Conservation (phyloP, 1,140 invertebrate species). For the Dendrolimus kikuchii region DNA sequence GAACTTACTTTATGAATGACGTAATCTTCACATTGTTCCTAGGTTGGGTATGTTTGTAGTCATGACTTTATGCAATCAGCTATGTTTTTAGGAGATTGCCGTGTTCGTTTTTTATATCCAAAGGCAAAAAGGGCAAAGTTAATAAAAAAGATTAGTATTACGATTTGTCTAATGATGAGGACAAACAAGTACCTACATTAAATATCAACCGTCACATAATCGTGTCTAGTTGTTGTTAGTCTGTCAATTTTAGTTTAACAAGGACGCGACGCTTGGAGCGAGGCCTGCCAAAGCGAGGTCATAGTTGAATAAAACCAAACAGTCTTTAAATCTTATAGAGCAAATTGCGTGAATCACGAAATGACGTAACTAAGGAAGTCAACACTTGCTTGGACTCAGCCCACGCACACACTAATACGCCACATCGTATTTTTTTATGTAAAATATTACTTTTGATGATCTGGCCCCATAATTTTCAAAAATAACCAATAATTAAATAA, state of each 20-base stretch:
- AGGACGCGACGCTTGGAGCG: slow-evolving; percentile 11
- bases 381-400: slow-evolving; percentile 45
- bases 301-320: slow-evolving; percentile 23
- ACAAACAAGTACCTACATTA: slow-evolving; percentile 1
- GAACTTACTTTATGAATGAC: slow-evolving; percentile 60
- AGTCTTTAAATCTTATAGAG: slow-evolving; percentile 15
- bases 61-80: slow-evolving; percentile 35
- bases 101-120: no score
- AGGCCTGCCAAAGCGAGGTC: slow-evolving; percentile 24
- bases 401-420: slow-evolving; percentile 36
- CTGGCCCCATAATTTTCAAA: slow-evolving; percentile 21
- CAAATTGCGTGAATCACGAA: slow-evolving; percentile 47
- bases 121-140: no score
- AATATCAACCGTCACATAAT: slow-evolving; percentile 6
- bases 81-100: slow-evolving; percentile 9
- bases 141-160: slow-evolving; percentile 17
- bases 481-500: slow-evolving; percentile 17
- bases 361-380: slow-evolving; percentile 63
- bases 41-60: slow-evolving; percentile 33
- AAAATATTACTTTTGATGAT: slow-evolving; percentile 29
- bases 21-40: slow-evolving; percentile 54
- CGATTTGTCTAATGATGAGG: slow-evolving; percentile 16
- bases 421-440: slow-evolving; percentile 32
- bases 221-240: slow-evolving; percentile 8
- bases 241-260: slow-evolving; percentile 15